Evolutionary conservation across 2,888 invertebrate species (phyloP).

Genomic region (Dynastes hyllus): DNA sequence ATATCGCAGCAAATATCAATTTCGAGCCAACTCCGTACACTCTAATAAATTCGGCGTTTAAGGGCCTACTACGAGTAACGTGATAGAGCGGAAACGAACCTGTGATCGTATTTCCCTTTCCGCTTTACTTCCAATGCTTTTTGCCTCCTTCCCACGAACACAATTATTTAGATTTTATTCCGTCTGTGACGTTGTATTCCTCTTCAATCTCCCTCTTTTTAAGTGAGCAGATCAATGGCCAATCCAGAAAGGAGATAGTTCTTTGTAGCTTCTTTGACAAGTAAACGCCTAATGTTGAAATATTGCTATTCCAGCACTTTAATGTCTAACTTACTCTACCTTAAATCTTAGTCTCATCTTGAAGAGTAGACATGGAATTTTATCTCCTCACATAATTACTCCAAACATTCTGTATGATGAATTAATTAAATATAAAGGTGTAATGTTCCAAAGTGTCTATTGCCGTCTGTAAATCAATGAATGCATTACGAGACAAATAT

Average conservation of each 20-base stretch:
- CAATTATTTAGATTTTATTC: constrained; percentile 1
- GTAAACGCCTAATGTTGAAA: too few species aligned
- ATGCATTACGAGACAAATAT: too few species aligned
- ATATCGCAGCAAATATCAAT: constrained; percentile 51
- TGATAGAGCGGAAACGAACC: constrained; percentile 15
- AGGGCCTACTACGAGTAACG: constrained; percentile 30
- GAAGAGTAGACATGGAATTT: too few species aligned
- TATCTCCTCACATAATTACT: too few species aligned
- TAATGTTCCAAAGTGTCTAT: too few species aligned
- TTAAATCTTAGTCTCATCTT: too few species aligned
- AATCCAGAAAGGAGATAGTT: not conserved
- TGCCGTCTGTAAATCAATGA: too few species aligned
- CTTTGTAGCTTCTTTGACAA: too few species aligned
- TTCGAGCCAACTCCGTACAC: constrained; percentile 34
- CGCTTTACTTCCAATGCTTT: constrained; percentile 5
- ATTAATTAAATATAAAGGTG: too few species aligned
- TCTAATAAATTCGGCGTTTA: constrained; percentile 46
- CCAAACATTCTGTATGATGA: too few species aligned
- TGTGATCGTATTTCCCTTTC: constrained; percentile 8
- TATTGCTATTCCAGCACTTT: too few species aligned
- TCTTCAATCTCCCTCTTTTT: not conserved
- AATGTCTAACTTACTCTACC: too few species aligned
- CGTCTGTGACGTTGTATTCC: not conserved
- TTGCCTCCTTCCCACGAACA: not conserved
- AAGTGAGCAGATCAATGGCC: not conserved